A percentile compares a stretch with the other conserved stretches of the same genome.
These are phyloP conservation scores for Vollenhovia emeryi DNA, from an alignment of 1,140 invertebrate species.

Conservation along the genomic window DNA sequence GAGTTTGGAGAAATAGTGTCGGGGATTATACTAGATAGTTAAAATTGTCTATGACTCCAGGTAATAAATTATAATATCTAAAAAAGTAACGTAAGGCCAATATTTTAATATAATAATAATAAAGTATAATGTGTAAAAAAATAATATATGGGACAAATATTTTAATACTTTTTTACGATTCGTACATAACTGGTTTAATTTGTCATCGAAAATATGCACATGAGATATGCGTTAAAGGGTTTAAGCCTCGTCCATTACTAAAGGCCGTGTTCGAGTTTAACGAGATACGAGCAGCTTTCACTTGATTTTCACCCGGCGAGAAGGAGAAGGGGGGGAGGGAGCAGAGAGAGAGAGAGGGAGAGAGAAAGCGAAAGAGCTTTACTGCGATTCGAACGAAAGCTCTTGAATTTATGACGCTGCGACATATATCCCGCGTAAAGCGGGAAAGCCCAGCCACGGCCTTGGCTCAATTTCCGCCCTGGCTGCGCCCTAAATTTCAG, in stretches of 20 bases:
- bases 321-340: neutral
- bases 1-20: neutral
- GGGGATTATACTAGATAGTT: neutral
- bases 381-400: conserved; percentile 68
- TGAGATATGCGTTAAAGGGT: neutral
- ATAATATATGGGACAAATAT: neutral
- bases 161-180: neutral
- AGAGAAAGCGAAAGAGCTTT: conserved; percentile 49
- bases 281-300: conserved; percentile 4
- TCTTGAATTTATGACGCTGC: conserved; percentile 64
- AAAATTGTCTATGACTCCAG: neutral
- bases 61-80: neutral
- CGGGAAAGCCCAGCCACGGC: conserved; percentile 54
- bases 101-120: too few species aligned
- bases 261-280: neutral
- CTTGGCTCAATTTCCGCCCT: conserved; percentile 70
- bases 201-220: neutral
- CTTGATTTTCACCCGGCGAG: neutral
- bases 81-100: too few species aligned
- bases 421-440: conserved; percentile 60
- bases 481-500: conserved; percentile 70
- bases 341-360: neutral
- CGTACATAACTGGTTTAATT: neutral
- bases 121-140: too few species aligned
- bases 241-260: neutral